Evolutionary conservation across 1,140 invertebrate species (phyloP).

Genomic region (Globodera ellingtonae): DNA sequence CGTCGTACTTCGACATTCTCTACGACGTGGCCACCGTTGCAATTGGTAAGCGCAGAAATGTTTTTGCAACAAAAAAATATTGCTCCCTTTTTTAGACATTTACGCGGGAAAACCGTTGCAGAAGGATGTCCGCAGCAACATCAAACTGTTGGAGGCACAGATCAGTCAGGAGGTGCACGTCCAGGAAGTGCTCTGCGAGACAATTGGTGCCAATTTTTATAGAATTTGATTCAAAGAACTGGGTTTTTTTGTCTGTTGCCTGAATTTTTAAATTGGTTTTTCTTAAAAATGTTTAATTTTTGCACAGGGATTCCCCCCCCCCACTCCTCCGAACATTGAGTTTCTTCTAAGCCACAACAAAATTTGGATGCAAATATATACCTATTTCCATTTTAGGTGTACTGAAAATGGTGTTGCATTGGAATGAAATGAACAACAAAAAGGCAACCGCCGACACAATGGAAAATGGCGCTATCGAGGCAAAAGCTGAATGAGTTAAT

Average conservation of each 20-base stretch:
- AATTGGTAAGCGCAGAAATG: not conserved
- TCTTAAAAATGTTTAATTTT: no score
- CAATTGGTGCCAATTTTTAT: not conserved
- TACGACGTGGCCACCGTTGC: conserved; percentile 38
- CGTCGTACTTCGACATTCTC: conserved; percentile 47
- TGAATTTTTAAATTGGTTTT: no score
- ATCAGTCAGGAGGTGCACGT: not conserved
- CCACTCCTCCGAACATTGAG: no score
- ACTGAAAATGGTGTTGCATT: not conserved
- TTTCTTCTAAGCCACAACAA: no score
- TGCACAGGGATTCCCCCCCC: no score
- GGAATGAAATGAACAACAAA: not conserved
- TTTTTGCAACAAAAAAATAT: not conserved
- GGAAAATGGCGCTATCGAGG: no score
- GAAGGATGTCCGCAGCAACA: not conserved
- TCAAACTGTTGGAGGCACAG: not conserved
- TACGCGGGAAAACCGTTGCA: conserved; percentile 15
- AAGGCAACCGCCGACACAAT: not conserved
- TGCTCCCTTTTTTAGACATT: conserved; percentile 22
- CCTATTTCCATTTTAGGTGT: not conserved
- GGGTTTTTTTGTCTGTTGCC: no score
- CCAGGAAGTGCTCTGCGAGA: conserved; percentile 1
- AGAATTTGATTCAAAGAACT: no score
- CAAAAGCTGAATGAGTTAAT: no score
- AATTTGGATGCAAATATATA: no score